phyloP scores from a whole-genome alignment of 1,140 invertebrate genomes.

The Zaprionus capensis region DNA sequence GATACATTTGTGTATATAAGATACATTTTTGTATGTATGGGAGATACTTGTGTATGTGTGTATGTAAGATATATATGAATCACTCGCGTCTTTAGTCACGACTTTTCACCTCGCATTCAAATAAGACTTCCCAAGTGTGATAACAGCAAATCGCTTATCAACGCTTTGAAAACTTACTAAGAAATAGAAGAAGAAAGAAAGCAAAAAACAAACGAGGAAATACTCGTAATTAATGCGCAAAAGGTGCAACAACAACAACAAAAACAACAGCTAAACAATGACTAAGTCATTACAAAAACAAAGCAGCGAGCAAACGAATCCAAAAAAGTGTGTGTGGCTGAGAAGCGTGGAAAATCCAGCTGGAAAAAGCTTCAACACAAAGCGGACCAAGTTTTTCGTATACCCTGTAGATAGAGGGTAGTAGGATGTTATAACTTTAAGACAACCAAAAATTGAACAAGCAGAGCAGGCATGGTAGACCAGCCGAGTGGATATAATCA shows the following conservation, averaged over 20 bases:
- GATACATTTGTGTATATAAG: neutral
- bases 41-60: neutral
- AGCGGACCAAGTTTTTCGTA: neutral
- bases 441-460: too few relatives aligned
- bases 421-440: neutral
- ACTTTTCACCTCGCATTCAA: neutral
- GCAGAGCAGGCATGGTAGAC: too few relatives aligned
- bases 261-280: slow-evolving; percentile 50
- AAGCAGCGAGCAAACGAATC: slow-evolving; percentile 53
- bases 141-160: slow-evolving; percentile 33
- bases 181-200: slow-evolving; percentile 1
- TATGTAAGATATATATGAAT: neutral
- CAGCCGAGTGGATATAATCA: too few relatives aligned
- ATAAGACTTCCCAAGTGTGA: neutral
- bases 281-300: slow-evolving; percentile 71
- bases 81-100: neutral
- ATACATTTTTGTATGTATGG: neutral
- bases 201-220: slow-evolving; percentile 56
- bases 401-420: neutral
- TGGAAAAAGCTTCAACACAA: slow-evolving; percentile 23
- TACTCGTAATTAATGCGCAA: slow-evolving; percentile 71
- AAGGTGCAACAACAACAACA: slow-evolving; percentile 53
- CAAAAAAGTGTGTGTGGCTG: slow-evolving; percentile 53
- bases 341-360: slow-evolving; percentile 60
- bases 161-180: neutral